Evolutionary conservation across 2,888 invertebrate genomes (phyloP), one percentile per base, ranked within the genome.

Genomic region (Ferdinandea cuprea): DNA sequence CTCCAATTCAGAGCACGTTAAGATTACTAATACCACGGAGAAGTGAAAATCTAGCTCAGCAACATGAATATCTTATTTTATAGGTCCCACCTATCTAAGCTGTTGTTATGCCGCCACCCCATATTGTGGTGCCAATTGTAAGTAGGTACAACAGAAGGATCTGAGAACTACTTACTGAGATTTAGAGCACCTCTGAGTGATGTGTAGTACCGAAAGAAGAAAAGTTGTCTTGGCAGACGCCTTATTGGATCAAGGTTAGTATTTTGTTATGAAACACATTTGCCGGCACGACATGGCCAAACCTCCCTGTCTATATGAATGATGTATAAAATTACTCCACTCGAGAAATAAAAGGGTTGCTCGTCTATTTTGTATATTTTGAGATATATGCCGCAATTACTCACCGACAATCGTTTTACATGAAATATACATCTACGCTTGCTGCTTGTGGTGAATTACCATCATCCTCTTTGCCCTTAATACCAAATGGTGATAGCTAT

Each of bases 221-320:
- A 44, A 30, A 40, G 30, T 48, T 63, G 48, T 48, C 50, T 40
- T 65, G 40, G 40, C 50, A 61, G 59, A 61, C 50, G 32, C 21
- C 52, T 42, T 71, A 61, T 61, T 52, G 42, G 71, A 71, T 71
- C 59, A 71, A 61, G 71, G 71, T 52, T 61, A 71, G 40, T 50
- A 59, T 32, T 50, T 71, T 44, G 50, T 52, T 59, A 59, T 52
- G 58, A 30, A 46, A 58, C 28, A 40, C 40, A 59, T 61, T 50
- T 0, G 13, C 5, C n/a, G 13, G 1, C 9, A 35, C 30, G n/a
- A n/a, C 35, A 15, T 9, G 32, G 13, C 32, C 50, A 32, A 44
- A 54, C 32, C 15, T 19, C 35, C 17, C 28, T n/a, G n/a, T 25
- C 5, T 25, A 15, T 30, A 30, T 7, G n/a, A 5, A 44, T 52